Evolutionary conservation across 1,140 invertebrate species (phyloP).

Genomic region (Diuraphis noxia): DNA sequence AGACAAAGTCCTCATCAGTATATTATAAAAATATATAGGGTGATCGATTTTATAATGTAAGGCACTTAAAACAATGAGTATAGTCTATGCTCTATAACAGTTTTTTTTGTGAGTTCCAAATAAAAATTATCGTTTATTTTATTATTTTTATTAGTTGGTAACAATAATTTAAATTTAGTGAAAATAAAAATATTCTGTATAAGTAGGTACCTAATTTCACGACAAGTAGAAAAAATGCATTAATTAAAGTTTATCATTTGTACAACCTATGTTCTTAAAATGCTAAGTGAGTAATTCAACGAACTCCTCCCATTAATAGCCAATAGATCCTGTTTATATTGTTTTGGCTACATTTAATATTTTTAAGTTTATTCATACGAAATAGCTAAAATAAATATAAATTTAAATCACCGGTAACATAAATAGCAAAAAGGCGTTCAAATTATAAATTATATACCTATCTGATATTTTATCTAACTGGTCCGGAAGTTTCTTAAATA

Average conservation of each 20-base stretch:
- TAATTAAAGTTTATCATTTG: not conserved
- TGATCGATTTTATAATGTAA: not conserved
- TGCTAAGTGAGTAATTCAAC: not conserved
- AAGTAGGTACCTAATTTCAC: not conserved
- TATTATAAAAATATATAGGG: not conserved
- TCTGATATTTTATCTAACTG: not conserved
- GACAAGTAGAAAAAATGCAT: no score
- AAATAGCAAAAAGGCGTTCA: not conserved
- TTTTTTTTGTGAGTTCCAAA: not conserved
- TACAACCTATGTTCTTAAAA: not conserved
- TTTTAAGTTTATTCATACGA: not conserved
- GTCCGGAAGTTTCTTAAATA: not conserved
- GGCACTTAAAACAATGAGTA: not conserved
- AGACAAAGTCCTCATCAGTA: not conserved
- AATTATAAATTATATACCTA: not conserved
- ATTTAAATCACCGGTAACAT: not conserved
- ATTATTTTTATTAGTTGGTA: not conserved
- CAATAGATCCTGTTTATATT: not conserved
- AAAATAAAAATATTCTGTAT: not conserved
- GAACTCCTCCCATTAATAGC: not conserved
- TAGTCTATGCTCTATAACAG: not conserved
- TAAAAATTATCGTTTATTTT: not conserved
- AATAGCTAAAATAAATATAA: not conserved
- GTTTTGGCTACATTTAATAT: not conserved
- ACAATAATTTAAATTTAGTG: not conserved